Evolutionary conservation across 2,888 invertebrate species (phyloP), one percentile per base, ranked within the genome.

Genomic region (Agonopterix heracliana): DNA sequence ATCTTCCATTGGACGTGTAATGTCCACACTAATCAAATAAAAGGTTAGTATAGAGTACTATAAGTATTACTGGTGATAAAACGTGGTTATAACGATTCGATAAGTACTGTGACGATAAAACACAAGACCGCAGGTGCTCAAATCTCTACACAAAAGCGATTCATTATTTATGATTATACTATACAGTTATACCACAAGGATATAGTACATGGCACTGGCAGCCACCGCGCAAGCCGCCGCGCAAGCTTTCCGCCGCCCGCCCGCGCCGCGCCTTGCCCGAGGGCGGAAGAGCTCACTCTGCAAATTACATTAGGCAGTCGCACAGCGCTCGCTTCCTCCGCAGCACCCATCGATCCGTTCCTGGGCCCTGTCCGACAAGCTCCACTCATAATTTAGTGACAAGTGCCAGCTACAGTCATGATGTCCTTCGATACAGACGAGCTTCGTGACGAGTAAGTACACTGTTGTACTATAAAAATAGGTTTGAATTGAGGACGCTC

Each of bases 381-480:
- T 46, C 40, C 43, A 44, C 46, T 43, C 45, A 41, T 41, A 12
- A 47, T 47, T 42, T 14, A 45, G 45, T 46, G 68, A 69, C 64
- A 63, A 26, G 79, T 78, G 72, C 62, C 63, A 63, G 68, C 26
- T 66, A 64, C 54, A 57, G 46, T 57, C 59, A 74, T 57, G 49
- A 90, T 90, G 90, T 92, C 92, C 55, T 86, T 92, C 68, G 89
- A 89, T 61, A 91, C 91, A 55, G 93, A 93, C 62, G 93, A 93
- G 68, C 91, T 93, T 57, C 84, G 90, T 54, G 93, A 93, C 68
- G 93, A 93, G 93, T 93, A 80, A 93, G 93, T 93, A 81, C 46
- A 5, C 34, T 35, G 34, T 45, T 26, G 1, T 26, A 26, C 26
- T 26, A 26, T 26, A 1, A 26, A 44, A 11, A 11, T 44, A 34